Conservation (phyloP, 2,888 invertebrate species). For the Eupithecia abbreviata region DNA sequence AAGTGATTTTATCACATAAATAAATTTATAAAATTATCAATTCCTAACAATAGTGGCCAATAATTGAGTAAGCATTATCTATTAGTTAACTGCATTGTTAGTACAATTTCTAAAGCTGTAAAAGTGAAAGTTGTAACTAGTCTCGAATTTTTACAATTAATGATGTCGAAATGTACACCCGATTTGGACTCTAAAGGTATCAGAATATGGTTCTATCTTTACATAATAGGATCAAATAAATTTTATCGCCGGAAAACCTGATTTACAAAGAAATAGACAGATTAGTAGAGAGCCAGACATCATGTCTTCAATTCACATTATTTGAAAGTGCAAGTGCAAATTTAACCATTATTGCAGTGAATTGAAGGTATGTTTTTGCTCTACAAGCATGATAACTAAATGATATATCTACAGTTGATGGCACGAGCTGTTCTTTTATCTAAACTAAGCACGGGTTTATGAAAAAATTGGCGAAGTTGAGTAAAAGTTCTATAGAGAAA, state of each 20-base stretch:
- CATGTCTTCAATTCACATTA: conserved; percentile 80
- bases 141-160: background rate
- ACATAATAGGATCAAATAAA: background rate
- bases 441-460: conserved; percentile 53
- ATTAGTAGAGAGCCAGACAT: conserved; percentile 81
- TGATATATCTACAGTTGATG: conserved; percentile 49
- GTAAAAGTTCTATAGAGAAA: background rate
- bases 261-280: conserved; percentile 33
- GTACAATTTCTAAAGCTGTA: background rate
- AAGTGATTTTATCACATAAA: background rate
- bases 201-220: background rate
- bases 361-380: conserved; percentile 82
- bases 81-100: background rate
- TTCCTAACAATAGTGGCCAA: background rate
- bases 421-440: conserved; percentile 56
- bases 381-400: conserved; percentile 79
- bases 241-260: conserved; percentile 17
- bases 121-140: background rate
- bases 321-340: conserved; percentile 60
- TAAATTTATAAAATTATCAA: background rate
- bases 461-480: background rate
- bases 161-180: background rate
- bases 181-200: background rate
- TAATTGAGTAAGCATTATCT: background rate
- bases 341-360: conserved; percentile 58